Conservation (phyloP, 53 echinoderm and acorn worm genomes). For the Stichopus horrens region DNA sequence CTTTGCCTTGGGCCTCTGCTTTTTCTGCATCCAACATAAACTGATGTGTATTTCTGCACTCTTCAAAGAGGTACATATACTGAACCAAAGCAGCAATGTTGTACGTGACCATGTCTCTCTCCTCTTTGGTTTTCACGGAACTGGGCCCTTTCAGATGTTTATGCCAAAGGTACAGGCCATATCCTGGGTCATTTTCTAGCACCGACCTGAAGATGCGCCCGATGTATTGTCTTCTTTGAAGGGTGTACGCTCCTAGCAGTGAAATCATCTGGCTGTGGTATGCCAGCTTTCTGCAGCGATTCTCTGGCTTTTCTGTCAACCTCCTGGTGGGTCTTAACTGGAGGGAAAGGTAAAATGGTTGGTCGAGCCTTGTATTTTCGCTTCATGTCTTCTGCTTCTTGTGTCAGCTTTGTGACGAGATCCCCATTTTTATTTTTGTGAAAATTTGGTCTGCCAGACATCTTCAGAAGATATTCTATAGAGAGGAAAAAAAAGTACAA, state of each 20-base stretch:
- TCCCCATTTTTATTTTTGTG: background rate
- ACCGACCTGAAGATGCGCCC: slow-evolving; percentile 14
- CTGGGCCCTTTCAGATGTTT: slow-evolving; percentile 5
- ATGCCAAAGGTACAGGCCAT: slow-evolving; percentile 32
- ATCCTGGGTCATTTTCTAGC: slow-evolving; percentile 5
- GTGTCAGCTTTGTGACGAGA: background rate
- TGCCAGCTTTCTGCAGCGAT: background rate
- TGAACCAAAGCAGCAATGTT: slow-evolving; percentile 2
- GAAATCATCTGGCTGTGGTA: slow-evolving; percentile 1
- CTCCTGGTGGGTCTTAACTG: background rate
- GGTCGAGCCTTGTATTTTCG: background rate
- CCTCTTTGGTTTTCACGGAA: slow-evolving; percentile 13
- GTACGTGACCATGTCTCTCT: background rate
- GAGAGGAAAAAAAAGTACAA: no score
- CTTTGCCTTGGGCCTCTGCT: no score
- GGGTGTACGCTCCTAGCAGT: background rate
- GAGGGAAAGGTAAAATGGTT: background rate
- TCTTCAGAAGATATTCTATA: background rate
- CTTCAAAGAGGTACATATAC: no score
- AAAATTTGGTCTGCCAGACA: slow-evolving; percentile 23
- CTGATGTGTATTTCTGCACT: no score
- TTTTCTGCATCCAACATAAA: no score
- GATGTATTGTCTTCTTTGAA: slow-evolving; percentile 18
- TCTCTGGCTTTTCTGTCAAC: background rate
- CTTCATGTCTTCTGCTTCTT: background rate